Percentiles rank a stretch among this genome's conserved stretches.
These are phyloP conservation scores for Stichodactyla mertensii DNA, from an alignment of 64 coral and sea anemone genomes.

Conservation along the genomic window DNA sequence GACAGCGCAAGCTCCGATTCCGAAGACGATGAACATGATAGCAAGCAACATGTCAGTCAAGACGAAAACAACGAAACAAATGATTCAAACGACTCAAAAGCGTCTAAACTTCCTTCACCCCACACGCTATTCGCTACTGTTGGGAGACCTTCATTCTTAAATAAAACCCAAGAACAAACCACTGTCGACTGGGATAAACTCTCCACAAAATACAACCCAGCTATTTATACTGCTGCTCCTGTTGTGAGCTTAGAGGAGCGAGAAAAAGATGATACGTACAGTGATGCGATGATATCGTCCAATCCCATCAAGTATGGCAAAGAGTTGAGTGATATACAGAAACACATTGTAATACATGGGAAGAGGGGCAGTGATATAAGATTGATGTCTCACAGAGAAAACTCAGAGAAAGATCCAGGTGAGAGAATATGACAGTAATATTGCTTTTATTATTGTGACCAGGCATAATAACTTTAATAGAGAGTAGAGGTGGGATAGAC, in stretches of 20 bases:
- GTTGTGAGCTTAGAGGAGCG: conserved; percentile 40
- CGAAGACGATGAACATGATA: conserved; percentile 55
- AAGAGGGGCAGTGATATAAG: conserved; percentile 78
- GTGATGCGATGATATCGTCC: conserved; percentile 70
- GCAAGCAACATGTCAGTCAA: background rate
- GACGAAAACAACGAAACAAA: background rate
- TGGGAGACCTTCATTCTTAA: conserved; percentile 76
- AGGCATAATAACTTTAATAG: no score
- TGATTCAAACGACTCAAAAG: conserved; percentile 7
- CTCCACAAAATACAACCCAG: conserved; percentile 78
- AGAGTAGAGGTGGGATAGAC: no score
- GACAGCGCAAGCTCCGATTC: conserved; percentile 78
- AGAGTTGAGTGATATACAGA: conserved; percentile 83
- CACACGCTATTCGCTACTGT: conserved; percentile 89
- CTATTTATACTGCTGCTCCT: conserved; percentile 44
- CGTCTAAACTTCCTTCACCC: conserved; percentile 80
- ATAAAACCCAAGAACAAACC: conserved; percentile 49
- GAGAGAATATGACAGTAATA: background rate
- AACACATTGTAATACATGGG: conserved; percentile 79
- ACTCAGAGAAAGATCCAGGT: conserved; percentile 7
- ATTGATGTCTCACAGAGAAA: conserved; percentile 45
- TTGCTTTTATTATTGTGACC: no score
- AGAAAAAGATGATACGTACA: conserved; percentile 61
- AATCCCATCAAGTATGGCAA: conserved; percentile 88
- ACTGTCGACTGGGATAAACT: conserved; percentile 83